Percentiles rank a stretch among this genome's conserved stretches.
Conservation (phyloP, 2,113 vertebrate species). For the Phalacrocorax carbo region DNA sequence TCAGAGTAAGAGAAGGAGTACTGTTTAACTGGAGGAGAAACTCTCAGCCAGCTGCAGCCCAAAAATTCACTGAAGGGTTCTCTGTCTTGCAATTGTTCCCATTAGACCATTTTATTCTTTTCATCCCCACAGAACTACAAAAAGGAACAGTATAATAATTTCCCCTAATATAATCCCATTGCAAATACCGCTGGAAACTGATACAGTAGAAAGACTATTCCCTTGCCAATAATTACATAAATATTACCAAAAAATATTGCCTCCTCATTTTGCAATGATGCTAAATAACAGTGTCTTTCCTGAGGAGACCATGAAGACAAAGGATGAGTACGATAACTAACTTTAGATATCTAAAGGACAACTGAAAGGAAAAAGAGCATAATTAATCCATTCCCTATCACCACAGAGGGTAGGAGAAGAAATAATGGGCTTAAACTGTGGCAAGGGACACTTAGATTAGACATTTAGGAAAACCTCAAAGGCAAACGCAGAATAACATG, state of each 20-base stretch:
- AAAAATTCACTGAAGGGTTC: not conserved
- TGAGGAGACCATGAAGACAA: not conserved
- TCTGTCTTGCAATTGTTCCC: not conserved
- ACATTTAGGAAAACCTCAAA: not conserved
- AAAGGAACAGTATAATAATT: not conserved
- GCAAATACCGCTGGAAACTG: not conserved
- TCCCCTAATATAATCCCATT: not conserved
- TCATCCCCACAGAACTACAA: not conserved
- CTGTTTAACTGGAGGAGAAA: not conserved
- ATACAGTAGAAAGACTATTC: not conserved
- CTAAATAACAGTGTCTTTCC: not conserved
- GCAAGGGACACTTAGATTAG: not conserved
- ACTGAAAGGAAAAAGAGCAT: not conserved
- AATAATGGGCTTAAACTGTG: not conserved
- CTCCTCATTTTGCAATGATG: not conserved
- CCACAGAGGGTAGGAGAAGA: not conserved
- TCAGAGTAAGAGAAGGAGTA: accelerated
- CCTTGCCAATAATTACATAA: conserved; percentile 1
- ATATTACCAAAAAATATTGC: not conserved
- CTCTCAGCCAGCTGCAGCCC: not conserved
- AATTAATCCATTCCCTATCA: not conserved
- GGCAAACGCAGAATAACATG: not conserved
- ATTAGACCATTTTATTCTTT: not conserved
- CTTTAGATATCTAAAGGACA: not conserved
- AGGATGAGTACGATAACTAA: not conserved